Percentiles rank a stretch among this genome's conserved stretches.
These are phyloP conservation scores for Hypomesus transpacificus DNA, from an alignment of 2,113 vertebrate species.

Conservation along the genomic window DNA sequence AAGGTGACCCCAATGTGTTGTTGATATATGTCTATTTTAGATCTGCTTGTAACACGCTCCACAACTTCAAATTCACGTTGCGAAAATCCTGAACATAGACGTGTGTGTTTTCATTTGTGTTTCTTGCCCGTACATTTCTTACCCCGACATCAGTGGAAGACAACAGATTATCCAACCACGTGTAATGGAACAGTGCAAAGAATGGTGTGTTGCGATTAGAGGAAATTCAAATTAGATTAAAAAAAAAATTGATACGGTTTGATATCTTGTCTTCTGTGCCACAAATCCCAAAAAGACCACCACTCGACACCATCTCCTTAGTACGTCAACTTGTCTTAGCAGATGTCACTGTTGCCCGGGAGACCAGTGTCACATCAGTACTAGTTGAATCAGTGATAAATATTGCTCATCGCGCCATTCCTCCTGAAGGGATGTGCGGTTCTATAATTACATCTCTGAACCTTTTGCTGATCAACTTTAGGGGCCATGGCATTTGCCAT, in stretches of 20 bases:
- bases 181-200: too few species aligned
- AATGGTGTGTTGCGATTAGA: too few species aligned
- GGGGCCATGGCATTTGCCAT: neutral
- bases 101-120: too few species aligned
- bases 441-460: neutral
- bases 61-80: too few species aligned
- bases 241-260: too few species aligned
- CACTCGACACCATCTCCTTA: neutral
- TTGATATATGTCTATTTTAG: neutral
- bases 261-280: neutral
- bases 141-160: too few species aligned
- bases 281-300: neutral
- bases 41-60: neutral
- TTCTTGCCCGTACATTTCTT: too few species aligned
- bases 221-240: neutral
- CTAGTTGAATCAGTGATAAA: neutral
- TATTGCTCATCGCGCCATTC: neutral
- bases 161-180: too few species aligned
- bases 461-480: neutral
- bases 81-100: too few species aligned
- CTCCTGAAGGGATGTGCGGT: neutral
- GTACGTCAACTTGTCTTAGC: conserved; percentile 1
- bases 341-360: neutral
- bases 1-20: neutral
- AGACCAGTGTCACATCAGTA: neutral